Conservation (phyloP, 2,797 vertebrate species). For the Cynodonichthys magdalenae region DNA sequence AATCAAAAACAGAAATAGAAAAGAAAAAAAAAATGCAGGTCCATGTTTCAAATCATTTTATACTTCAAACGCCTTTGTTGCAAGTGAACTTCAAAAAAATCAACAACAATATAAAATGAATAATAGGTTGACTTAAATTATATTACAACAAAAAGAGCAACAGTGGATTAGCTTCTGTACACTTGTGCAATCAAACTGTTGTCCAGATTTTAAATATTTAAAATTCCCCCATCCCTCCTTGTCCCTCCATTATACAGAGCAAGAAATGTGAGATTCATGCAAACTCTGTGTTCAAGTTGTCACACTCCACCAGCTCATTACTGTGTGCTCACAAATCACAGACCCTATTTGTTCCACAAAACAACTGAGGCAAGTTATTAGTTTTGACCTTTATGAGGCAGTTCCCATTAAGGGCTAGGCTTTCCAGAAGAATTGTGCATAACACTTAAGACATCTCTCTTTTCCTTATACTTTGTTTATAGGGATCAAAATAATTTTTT, state of each 20-base stretch:
- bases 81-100: not conserved
- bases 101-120: not conserved
- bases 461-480: not conserved
- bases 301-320: too few species aligned
- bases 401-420: not conserved
- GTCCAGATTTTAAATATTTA: too few species aligned
- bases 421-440: not conserved
- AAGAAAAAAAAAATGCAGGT: not conserved
- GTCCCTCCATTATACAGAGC: not conserved
- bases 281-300: not conserved
- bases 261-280: not conserved
- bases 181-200: too few species aligned
- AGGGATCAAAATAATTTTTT: not conserved
- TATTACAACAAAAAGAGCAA: too few species aligned
- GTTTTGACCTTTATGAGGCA: slow-evolving; percentile 33
- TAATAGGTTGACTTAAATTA: not conserved
- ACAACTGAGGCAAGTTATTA: slow-evolving; percentile 6
- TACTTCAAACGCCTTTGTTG: not conserved
- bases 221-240: too few species aligned
- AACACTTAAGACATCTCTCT: not conserved
- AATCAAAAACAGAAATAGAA: not conserved
- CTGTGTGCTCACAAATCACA: not conserved
- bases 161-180: too few species aligned
- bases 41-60: not conserved
- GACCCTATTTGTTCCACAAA: not conserved